Evolutionary conservation across 2,113 vertebrate species (phyloP), one percentile per base, ranked within the genome.

Genomic region (Pagrus major): DNA sequence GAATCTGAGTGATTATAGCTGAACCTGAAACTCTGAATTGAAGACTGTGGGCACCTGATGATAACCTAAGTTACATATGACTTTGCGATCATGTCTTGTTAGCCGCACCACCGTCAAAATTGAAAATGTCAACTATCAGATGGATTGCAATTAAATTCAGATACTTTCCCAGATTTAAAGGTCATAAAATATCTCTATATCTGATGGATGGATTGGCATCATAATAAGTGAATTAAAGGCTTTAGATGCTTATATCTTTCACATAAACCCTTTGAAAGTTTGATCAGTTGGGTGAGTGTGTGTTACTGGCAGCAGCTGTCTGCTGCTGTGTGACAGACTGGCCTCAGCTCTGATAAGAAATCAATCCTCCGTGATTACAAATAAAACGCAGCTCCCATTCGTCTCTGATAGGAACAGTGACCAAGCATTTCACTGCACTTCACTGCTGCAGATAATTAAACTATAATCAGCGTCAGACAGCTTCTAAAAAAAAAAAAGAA

Each of bases 341-440:
- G 29, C 70, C 58, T 42, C 74, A 18, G 25, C 42, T 21, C 29
- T 27, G 60, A 56, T 49, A 23, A 60, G 25, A 69, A 71, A 88
- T 83, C 41, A 61, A 65, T 59, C 51, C 23, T 49, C 23, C 33
- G 49, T 21, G 16, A 54, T 71, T 47, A 58, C 59, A 39, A 51
- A 70, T 68, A 18, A 71, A 74, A 27, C 27, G 12, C 31, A 14
- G 56, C 75, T 49, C 10, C 16, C 12, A 54, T 68, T 75, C 7
- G 27, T 70, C 58, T 80, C 51, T 5, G 3, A 25, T 2, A 31
- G n/a, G 15, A 68, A 52, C 52, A 37, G 71, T 81, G 80, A 86
- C 31, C 0, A 74, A 71, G 76, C 76, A 31, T 21, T 64, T n/a
- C n/a, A n/a, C n/a, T n/a, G n/a, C n/a, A n/a, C n/a, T n/a, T n/a